Conservation (phyloP, 2,113 vertebrate species). For the Oreochromis spilurus region DNA sequence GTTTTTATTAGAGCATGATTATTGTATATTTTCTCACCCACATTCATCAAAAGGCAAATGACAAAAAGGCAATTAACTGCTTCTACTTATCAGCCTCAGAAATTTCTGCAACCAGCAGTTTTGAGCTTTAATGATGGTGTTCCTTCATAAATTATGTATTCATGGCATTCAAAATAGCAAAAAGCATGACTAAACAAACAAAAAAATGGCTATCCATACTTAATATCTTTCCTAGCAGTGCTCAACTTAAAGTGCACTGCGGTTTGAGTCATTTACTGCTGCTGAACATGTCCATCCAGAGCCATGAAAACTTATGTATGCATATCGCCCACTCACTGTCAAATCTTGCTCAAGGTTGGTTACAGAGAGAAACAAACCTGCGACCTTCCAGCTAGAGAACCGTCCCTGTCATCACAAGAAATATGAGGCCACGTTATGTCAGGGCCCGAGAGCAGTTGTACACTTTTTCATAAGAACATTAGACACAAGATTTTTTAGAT, state of each 20-base stretch:
- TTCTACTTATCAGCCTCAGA: not conserved
- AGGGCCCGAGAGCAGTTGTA: not conserved
- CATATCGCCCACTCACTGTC: not conserved
- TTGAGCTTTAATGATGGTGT: not conserved
- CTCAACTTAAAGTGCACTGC: not conserved
- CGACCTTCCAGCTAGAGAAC: not conserved
- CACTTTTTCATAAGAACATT: not conserved
- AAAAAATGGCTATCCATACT: not conserved
- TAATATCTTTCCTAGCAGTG: not conserved
- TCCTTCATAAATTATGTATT: not conserved
- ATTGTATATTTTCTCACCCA: not conserved
- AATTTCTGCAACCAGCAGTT: not conserved
- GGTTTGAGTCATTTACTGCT: not conserved
- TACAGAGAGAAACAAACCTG: not conserved
- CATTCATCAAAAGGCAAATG: not conserved
- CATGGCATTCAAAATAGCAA: not conserved
- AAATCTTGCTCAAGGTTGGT: conserved; percentile 4
- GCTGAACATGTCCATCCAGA: not conserved
- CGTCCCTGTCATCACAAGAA: conserved; percentile 3
- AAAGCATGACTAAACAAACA: not conserved
- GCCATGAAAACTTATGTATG: not conserved
- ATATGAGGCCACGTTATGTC: conserved; percentile 12
- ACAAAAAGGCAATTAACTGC: not conserved
- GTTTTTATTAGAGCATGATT: not conserved
- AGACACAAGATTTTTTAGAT: not conserved